Evolutionary conservation across 2,797 vertebrate genomes (phyloP), one percentile per base, ranked within the genome.

Genomic region (Remorina albescens): DNA sequence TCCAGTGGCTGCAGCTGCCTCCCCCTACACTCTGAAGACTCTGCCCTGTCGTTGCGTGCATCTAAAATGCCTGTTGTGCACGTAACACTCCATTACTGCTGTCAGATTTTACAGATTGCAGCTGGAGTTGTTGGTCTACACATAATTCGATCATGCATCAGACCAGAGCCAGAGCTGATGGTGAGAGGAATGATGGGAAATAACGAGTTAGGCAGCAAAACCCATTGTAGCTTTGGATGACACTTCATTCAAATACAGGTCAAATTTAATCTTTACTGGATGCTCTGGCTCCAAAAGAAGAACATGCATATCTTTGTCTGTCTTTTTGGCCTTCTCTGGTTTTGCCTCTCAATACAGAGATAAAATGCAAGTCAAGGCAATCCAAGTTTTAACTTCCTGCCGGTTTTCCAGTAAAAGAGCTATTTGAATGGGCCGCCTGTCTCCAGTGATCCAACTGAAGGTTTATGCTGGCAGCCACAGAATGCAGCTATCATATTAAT

Each of bases 381-480:
- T 78, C 77, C 71, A 78, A 82, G 74, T 80, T 89, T 87, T 58
- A 74, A 71, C 85, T 85, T 91, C 74, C 80, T 83, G 76, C 58
- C 15, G 21, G 44, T 21, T n/a, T 87, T 81, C 85, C 90, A 88
- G 84, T 81, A 82, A 82, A 86, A 87, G 74, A 89, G 71, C 70
- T 62, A 80, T 74, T 67, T 74, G 78, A 78, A 85, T 30, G 55
- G 74, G 67, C 75, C 53, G 66, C 57, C 63, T 67, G 84, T 87
- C 87, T 90, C 82, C 85, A 71, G 73, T 61, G 80, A 88, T 91
- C 80, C 76, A 58, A 76, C 67, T 68, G 65, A 82, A 71, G 71
- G 84, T 90, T 92, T 88, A 76, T 88, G 61, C 89, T 91, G 92
- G 88, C 91, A 86, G 69, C 25, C 5, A 28, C 64, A 32, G 51